phyloP scores from a whole-genome alignment of 2,113 vertebrate genomes.

The Sialia sialis region DNA sequence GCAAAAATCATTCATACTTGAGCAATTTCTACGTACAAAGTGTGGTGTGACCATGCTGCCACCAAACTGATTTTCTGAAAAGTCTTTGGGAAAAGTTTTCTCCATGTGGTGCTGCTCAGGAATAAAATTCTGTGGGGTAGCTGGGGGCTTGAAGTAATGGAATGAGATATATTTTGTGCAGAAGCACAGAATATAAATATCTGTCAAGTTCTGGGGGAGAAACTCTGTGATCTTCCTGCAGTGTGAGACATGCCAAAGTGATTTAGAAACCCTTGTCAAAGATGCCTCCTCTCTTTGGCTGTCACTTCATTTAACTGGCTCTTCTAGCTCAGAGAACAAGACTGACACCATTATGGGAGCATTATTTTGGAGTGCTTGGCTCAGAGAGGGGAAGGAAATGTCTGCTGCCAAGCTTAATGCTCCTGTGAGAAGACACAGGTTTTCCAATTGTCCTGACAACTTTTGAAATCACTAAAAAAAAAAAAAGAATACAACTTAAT shows the following conservation, averaged over 20 bases:
- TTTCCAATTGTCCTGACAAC: neutral
- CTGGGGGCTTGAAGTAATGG: neutral
- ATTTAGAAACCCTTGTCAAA: neutral
- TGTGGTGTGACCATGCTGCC: neutral
- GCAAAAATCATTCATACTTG: neutral
- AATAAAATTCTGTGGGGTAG: neutral
- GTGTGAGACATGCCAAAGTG: neutral
- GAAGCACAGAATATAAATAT: neutral
- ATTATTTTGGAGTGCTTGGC: neutral
- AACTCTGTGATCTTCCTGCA: neutral
- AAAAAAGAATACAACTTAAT: neutral
- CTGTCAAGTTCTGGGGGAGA: neutral
- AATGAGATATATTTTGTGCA: neutral
- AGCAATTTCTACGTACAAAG: neutral
- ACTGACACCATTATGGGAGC: neutral
- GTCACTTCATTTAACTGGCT: neutral
- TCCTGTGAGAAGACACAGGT: neutral
- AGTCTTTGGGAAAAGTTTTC: neutral
- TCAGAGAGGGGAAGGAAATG: neutral
- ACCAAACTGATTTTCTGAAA: neutral
- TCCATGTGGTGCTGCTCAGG: neutral
- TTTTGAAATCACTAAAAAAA: neutral
- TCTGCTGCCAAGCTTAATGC: neutral
- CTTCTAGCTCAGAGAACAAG: neutral
- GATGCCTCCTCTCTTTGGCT: neutral